Base-by-base conservation (phyloP, 1,140 invertebrate species). In the Forficula auricularia region DNA sequence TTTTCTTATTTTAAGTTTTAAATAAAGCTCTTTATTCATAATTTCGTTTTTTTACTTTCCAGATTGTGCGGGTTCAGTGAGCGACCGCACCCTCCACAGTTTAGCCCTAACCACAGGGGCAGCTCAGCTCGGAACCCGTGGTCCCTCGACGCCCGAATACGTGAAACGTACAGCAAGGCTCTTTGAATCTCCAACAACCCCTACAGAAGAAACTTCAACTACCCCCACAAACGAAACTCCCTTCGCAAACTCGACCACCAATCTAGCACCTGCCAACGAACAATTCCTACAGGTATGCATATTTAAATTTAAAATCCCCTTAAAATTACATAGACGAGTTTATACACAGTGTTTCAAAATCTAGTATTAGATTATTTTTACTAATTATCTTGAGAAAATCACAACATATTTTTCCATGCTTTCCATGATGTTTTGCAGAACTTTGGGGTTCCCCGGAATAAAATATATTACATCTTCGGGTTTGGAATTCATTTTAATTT, bases 221-320 rank as follows among this genome's bases (percentile, higher is more conserved):
- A 52, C 56, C 67, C 33, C 68, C 69, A n/a, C 68, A 67, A 10
- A 64, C 66, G n/a, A 71, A 69, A 2, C 64, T 67, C 1, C 68
- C 65, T 45, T 68, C 68, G 46, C 64, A 68, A 22, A 67, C 69
- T 36, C 57, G 61, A 22, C 68, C 71, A 44, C 71, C 71, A 54
- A 71, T 68, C 13, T 64, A 65, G 2, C 63, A 68, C 22, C 62
- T 71, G 36, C 62, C 66, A 34, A 64, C 64, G 57, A 61, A 4
- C 22, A 27, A 27, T 27, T 27, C 10, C 22, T 27, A 6, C 22
- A 27, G 22, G 22, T 27, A 27, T n/a, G n/a, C n/a, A n/a, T n/a
- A n/a, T n/a, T n/a, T n/a, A n/a, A n/a, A n/a, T n/a, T n/a, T n/a
- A n/a, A n/a, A n/a, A n/a, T n/a, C n/a, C n/a, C n/a, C n/a, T n/a